Evolutionary conservation across 2,797 vertebrate genomes (phyloP), one percentile per base, ranked within the genome.

Genomic region (Eleutherodactylus coqui): DNA sequence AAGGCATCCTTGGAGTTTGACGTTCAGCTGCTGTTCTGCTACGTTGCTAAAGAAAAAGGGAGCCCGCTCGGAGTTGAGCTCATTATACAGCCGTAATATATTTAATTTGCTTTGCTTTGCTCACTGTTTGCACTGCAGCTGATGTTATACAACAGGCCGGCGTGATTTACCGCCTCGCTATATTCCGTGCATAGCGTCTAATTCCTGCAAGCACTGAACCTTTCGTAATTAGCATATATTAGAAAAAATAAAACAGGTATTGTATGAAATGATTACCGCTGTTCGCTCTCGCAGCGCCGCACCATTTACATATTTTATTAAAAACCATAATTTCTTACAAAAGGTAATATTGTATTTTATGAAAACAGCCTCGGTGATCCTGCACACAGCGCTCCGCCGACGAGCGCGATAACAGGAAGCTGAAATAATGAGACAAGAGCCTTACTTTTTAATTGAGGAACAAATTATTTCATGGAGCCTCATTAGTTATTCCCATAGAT

Each of bases 381-480:
- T 43, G 69, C 51, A 19, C 27, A 24, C 43, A 9, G 69, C 67
- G 51, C 69, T 58, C 8, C 51, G 67, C 80, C 92, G 90, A 87
- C 88, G 62, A 89, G 93, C 90, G 92, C 92, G 94, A 93, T 94
- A 95, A 94, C 92, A 93, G 83, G 90, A 91, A 92, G 89, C 79
- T 87, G 89, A 91, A 91, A 93, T 94, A 95, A 94, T 93, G 93
- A 95, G 93, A 91, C 90, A 92, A 92, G 94, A 87, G 88, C 88
- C 77, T 7, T 89, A 89, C 86, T 89, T 92, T 93, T 94, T 92
- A 94, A 94, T 93, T 94, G 93, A 93, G 91, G 91, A 94, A 90
- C 92, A 94, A 93, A 94, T 94, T 92, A 93, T 95, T 94, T 94
- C 91, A 86, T 93, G 89, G 91, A 87, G 92, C 88, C 93, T 94